Conservation (phyloP, 2,888 invertebrate species). For the Apamea sordens region DNA sequence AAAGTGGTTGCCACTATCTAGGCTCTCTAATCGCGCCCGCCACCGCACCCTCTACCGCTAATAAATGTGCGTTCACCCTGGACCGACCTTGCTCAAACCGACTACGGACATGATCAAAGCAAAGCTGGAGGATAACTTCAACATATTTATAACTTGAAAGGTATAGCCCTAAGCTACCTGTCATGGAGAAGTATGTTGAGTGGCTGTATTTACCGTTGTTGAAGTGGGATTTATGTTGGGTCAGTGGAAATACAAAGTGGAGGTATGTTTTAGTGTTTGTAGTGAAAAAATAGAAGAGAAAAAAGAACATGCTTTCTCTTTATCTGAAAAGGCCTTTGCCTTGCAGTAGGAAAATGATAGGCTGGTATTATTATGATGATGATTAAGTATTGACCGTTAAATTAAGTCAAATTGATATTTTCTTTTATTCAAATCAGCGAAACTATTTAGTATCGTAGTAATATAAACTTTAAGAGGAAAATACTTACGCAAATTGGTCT, state of each 20-base stretch:
- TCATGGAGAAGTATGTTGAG: constrained; percentile 34
- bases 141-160: constrained; percentile 61
- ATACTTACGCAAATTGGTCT: too few species aligned
- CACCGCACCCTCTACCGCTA: background rate
- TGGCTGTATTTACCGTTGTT: constrained; percentile 24
- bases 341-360: background rate
- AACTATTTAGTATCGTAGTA: background rate
- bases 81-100: constrained; percentile 47
- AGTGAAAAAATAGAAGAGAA: background rate
- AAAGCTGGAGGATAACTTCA: constrained; percentile 40
- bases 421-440: background rate
- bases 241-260: constrained; percentile 4
- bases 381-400: background rate
- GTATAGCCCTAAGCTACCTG: constrained; percentile 47
- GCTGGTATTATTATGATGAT: background rate
- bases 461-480: background rate
- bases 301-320: background rate
- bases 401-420: background rate
- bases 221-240: constrained; percentile 16
- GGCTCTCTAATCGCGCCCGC: background rate
- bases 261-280: background rate
- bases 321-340: background rate
- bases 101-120: constrained; percentile 63
- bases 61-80: background rate
- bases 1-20: too few species aligned